These are phyloP conservation scores for Lepidurus apus DNA, from an alignment of 1,140 invertebrate genomes.

Conservation along the genomic window DNA sequence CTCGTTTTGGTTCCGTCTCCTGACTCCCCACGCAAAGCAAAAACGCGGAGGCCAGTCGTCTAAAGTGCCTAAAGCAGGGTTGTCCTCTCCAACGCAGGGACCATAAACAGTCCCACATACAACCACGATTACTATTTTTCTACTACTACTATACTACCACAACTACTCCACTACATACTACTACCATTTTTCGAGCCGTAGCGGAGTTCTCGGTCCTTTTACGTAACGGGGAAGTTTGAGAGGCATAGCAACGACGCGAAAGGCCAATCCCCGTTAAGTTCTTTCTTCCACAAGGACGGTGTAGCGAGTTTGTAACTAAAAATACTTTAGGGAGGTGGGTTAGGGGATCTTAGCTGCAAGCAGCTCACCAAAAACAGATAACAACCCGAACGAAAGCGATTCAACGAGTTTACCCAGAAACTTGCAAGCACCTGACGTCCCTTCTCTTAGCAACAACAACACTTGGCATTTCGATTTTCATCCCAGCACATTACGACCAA, in stretches of 20 bases:
- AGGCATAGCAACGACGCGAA: background rate
- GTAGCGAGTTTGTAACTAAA: background rate
- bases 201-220: too few species aligned
- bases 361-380: background rate
- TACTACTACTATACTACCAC: too few species aligned
- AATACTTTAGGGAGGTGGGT: background rate
- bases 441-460: background rate
- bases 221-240: background rate
- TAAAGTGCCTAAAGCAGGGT: too few species aligned
- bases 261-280: background rate
- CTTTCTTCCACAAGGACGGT: background rate
- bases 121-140: too few species aligned
- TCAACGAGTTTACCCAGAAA: background rate
- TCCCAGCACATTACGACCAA: background rate
- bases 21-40: too few species aligned
- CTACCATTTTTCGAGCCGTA: too few species aligned
- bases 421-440: background rate
- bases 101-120: too few species aligned
- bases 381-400: background rate
- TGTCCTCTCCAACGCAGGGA: too few species aligned
- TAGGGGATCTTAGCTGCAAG: background rate
- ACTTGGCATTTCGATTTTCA: background rate
- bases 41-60: too few species aligned
- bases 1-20: background rate
- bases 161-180: too few species aligned